phyloP scores from a whole-genome alignment of 2,888 invertebrate genomes.

The Candidula unifasciata region DNA sequence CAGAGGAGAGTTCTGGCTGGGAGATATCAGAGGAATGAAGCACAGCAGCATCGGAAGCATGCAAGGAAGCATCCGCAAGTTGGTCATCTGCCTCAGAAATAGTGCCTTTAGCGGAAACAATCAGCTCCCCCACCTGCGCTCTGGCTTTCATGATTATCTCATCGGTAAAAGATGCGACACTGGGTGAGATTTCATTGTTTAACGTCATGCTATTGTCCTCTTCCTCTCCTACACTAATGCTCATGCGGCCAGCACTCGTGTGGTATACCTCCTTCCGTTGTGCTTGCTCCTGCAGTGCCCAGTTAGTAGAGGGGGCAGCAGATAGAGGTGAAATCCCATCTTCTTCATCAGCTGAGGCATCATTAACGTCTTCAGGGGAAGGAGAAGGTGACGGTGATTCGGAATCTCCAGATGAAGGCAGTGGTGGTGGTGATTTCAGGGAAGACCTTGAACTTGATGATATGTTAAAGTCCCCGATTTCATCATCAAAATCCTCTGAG shows the following conservation, averaged over 20 bases:
- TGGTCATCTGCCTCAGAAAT: slow-evolving; percentile 29
- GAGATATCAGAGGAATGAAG: background rate
- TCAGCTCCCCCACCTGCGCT: slow-evolving; percentile 39
- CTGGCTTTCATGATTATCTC: background rate
- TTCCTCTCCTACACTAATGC: slow-evolving; percentile 62
- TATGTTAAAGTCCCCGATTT: slow-evolving; percentile 38
- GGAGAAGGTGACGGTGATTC: background rate
- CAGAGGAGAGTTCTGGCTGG: background rate
- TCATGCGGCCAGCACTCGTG: slow-evolving; percentile 67
- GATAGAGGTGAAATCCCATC: background rate
- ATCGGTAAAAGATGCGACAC: slow-evolving; percentile 1
- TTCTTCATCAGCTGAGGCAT: slow-evolving; percentile 10
- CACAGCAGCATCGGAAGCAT: background rate
- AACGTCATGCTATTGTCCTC: background rate
- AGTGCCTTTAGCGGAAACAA: slow-evolving; percentile 26
- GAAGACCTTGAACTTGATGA: slow-evolving; percentile 35
- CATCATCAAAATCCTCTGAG: slow-evolving; percentile 48
- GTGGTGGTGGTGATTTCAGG: slow-evolving; percentile 42
- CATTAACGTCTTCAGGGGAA: background rate
- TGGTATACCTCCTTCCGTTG: slow-evolving; percentile 59
- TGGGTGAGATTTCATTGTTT: background rate
- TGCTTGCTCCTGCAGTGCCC: background rate
- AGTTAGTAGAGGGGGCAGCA: background rate
- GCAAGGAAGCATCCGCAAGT: background rate
- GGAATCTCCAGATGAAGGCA: background rate